These are phyloP conservation scores for Enteromius treurensis DNA, from an alignment of 2,797 vertebrate species.

Conservation along the genomic window DNA sequence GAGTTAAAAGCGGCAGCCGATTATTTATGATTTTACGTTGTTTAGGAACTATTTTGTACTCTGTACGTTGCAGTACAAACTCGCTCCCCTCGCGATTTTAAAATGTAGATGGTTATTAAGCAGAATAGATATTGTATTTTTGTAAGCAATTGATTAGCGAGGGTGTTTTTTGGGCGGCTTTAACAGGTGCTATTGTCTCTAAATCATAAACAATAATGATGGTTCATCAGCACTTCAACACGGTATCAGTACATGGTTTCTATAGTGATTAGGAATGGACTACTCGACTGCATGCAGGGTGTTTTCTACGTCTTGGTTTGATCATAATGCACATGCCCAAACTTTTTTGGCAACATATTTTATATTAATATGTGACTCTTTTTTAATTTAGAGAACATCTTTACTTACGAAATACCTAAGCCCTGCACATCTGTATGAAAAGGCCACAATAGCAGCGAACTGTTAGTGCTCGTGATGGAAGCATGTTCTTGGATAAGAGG, in stretches of 20 bases:
- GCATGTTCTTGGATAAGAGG: constrained; percentile 34
- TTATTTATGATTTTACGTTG: constrained; percentile 78
- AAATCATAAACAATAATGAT: constrained; percentile 10
- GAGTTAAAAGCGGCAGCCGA: constrained; percentile 40
- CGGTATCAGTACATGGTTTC: constrained; percentile 8
- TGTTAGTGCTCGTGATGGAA: constrained; percentile 34
- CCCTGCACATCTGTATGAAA: constrained; percentile 15
- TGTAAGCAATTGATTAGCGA: constrained; percentile 9
- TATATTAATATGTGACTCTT: constrained; percentile 13
- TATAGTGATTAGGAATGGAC: not conserved
- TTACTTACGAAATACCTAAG: constrained; percentile 28
- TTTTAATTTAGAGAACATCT: constrained; percentile 40
- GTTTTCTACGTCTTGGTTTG: constrained; percentile 10
- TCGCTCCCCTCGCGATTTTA: constrained; percentile 72
- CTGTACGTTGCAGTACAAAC: constrained; percentile 78
- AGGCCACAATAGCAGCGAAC: not conserved
- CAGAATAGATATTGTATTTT: constrained; percentile 73
- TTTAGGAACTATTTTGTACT: constrained; percentile 71
- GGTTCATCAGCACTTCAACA: constrained; percentile 25
- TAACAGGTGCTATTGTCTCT: constrained; percentile 28
- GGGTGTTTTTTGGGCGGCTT: constrained; percentile 13
- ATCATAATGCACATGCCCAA: constrained; percentile 16
- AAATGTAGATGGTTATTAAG: constrained; percentile 70
- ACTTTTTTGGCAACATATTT: constrained; percentile 36
- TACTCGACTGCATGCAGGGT: not conserved